These are phyloP conservation scores for Drosophila bunnanda DNA, from an alignment of 2,888 invertebrate species.

Conservation along the genomic window DNA sequence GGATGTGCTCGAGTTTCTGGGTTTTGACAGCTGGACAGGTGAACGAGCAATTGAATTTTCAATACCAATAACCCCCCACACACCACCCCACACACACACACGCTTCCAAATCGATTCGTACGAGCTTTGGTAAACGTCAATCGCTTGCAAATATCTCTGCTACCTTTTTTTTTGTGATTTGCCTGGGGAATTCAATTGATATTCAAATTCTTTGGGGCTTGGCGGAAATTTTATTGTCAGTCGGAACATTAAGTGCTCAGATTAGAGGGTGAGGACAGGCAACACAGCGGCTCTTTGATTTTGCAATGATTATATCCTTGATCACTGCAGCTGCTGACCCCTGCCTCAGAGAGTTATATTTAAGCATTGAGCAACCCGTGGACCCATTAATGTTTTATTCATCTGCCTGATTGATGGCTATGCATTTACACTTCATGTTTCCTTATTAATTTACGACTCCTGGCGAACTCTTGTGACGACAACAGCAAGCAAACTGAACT, in stretches of 20 bases:
- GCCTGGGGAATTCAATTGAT: constrained; percentile 35
- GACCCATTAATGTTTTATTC: constrained; percentile 35
- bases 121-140: constrained; percentile 25
- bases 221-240: constrained; percentile 1
- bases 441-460: constrained; percentile 36
- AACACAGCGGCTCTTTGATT: constrained; percentile 3
- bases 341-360: not conserved
- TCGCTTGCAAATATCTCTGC: constrained; percentile 27
- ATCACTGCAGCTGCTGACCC: not conserved
- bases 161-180: constrained; percentile 15
- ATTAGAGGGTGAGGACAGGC: not conserved
- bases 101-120: constrained; percentile 25
- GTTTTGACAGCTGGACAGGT: constrained; percentile 51
- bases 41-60: constrained; percentile 46
- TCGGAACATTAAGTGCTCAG: not conserved
- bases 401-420: constrained; percentile 26
- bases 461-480: constrained; percentile 9
- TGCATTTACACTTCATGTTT: constrained; percentile 41
- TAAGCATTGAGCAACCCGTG: constrained; percentile 18
- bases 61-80: constrained; percentile 8
- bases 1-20: constrained; percentile 55
- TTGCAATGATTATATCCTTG: constrained; percentile 1
- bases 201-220: constrained; percentile 11
- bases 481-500: constrained; percentile 11
- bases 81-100: not conserved